Percentiles rank a stretch among this genome's conserved stretches.
These are phyloP conservation scores for Eleginops maclovinus DNA, from an alignment of 2,113 vertebrate species.

Conservation along the genomic window DNA sequence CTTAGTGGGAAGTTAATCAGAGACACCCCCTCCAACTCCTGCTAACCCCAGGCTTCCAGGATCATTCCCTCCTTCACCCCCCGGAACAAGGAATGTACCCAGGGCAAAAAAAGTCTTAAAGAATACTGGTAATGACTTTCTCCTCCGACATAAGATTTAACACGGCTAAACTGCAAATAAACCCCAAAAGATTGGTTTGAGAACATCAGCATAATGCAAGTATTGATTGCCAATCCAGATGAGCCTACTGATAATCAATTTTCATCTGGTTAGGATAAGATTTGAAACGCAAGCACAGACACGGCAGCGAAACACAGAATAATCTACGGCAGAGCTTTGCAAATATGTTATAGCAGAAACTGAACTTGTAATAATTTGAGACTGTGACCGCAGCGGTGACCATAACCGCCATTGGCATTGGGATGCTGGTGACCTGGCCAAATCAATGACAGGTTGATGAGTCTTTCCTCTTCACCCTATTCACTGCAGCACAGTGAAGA, in stretches of 20 bases:
- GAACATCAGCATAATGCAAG: conserved; percentile 54
- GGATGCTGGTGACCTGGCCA: conserved; percentile 39
- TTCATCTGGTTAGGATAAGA: conserved; percentile 45
- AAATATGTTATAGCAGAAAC: conserved; percentile 47
- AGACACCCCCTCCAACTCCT: conserved; percentile 25
- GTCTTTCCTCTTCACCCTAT: conserved; percentile 57
- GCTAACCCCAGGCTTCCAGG: conserved; percentile 18
- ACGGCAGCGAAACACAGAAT: neutral
- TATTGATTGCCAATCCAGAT: conserved; percentile 65
- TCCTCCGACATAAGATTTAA: conserved; percentile 70
- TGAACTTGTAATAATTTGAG: conserved; percentile 65
- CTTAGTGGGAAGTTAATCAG: conserved; percentile 84
- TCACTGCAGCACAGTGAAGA: conserved; percentile 39
- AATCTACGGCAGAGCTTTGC: conserved; percentile 40
- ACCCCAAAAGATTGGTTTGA: conserved; percentile 46
- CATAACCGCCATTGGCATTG: conserved; percentile 66
- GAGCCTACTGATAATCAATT: conserved; percentile 50
- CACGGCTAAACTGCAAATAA: conserved; percentile 62
- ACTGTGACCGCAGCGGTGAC: conserved; percentile 56
- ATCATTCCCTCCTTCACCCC: neutral
- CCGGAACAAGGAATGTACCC: conserved; percentile 70
- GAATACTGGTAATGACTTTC: conserved; percentile 76
- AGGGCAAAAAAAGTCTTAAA: conserved; percentile 52
- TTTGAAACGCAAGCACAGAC: conserved; percentile 38
- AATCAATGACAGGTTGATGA: conserved; percentile 74